Evolutionary conservation across 2,888 invertebrate genomes (phyloP), one percentile per base, ranked within the genome.

Genomic region (Drosophila macrothrix): DNA sequence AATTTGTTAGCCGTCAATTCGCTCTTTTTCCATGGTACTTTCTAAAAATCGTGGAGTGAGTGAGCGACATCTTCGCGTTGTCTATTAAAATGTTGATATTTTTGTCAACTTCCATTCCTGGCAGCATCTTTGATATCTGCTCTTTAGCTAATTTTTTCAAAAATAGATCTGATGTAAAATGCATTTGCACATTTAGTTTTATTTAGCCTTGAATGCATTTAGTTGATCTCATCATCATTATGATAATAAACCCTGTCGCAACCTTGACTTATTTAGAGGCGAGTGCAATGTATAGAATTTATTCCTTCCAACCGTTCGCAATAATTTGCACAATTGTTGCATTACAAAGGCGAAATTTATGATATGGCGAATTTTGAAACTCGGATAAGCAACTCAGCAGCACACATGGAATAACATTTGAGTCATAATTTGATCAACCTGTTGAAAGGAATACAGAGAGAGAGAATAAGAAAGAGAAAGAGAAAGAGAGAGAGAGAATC

Each of bases 1-100:
- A 88, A 84, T 85, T 88, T 82, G 80, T 80, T 87, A 78, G 74
- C 69, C 73, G 71, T 81, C 89, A 78, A 39, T 67, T 66, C 28
- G 9, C 37, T 55, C 82, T 84, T 82, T 81, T 67, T 25, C 4
- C 5, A 1, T 19, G 6, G 0, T 19, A 22, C 7, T 22, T 25
- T 28, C 28, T 19, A 14, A 7, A 22, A n/a, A 22, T 33, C 33
- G 9, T 28, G 50, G 16, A 19, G 3, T 1, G 25, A 49, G 49
- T 9, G 49, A 28, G 46, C 25, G 6, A 16, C n/a, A n/a, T 41
- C n/a, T 41, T 41, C 4, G 22, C 25, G 25, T 46, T 16, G 22
- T 16, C 46, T 16, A 25, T 16, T 46, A 16, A 16, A 25, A 46
- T 25, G 9, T 16, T 25, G 16, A 25, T 46, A 9, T 46, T 46